phyloP scores from a whole-genome alignment of 2,797 vertebrate genomes.

The Poecilia wingei region DNA sequence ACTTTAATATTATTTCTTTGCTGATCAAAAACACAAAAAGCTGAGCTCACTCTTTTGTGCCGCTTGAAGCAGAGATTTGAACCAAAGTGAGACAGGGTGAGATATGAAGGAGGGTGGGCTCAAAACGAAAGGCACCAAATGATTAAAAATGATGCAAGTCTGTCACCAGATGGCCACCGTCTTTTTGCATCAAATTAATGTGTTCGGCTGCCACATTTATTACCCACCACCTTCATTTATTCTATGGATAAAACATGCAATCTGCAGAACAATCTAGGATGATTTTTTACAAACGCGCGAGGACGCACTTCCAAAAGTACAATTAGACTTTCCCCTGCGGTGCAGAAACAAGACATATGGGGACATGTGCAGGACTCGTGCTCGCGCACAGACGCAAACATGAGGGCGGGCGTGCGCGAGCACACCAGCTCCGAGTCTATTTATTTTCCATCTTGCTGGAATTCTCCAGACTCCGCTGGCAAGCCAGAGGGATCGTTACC shows the following conservation, averaged over 20 bases:
- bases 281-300: conserved; percentile 31
- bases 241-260: conserved; percentile 51
- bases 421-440: conserved; percentile 71
- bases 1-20: conserved; percentile 6
- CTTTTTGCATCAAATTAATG: conserved; percentile 56
- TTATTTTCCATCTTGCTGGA: conserved; percentile 68
- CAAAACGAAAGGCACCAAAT: conserved; percentile 57
- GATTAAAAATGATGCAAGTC: conserved; percentile 66
- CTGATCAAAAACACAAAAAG: conserved; percentile 27
- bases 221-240: conserved; percentile 51
- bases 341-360: conserved; percentile 67
- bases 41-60: conserved; percentile 23
- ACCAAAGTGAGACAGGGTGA: conserved; percentile 48
- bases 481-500: conserved; percentile 68
- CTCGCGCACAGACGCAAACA: conserved; percentile 25
- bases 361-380: conserved; percentile 37
- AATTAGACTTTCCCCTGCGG: conserved; percentile 59
- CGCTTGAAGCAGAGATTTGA: conserved; percentile 39
- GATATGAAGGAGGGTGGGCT: conserved; percentile 38
- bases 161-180: conserved; percentile 73
- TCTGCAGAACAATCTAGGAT: conserved; percentile 43
- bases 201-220: conserved; percentile 63
- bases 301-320: conserved; percentile 29
- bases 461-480: conserved; percentile 71
- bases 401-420: conserved; percentile 41